Conservation (phyloP, 2,888 invertebrate genomes). For the Epicampocera succincta region DNA sequence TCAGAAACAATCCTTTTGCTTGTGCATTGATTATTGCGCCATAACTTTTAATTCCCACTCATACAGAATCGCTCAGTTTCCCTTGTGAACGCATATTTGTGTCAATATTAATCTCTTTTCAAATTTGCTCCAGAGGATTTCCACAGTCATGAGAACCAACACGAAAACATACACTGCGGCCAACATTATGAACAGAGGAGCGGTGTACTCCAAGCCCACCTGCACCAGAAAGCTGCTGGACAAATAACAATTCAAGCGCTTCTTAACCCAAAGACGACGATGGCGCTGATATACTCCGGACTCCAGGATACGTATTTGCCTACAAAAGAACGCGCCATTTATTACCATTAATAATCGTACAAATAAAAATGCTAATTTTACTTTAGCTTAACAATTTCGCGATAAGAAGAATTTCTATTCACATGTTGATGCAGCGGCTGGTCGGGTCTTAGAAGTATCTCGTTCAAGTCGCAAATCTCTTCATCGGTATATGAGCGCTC, state of each 20-base stretch:
- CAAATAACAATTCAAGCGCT: conserved; percentile 74
- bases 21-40: too few relatives aligned
- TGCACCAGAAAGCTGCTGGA: conserved; percentile 75
- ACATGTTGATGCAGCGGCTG: conserved; percentile 73
- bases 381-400: conserved; percentile 77
- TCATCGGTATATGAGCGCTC: conserved; percentile 75
- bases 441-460: conserved; percentile 76
- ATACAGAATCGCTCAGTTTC: too few relatives aligned
- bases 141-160: conserved; percentile 74
- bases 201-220: conserved; percentile 79
- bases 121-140: conserved; percentile 73
- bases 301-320: conserved; percentile 76
- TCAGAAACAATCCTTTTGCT: too few relatives aligned
- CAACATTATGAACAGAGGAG: conserved; percentile 78
- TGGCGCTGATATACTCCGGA: conserved; percentile 76
- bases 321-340: conserved; percentile 52
- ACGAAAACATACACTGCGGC: conserved; percentile 73
- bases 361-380: conserved; percentile 60
- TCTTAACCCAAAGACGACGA: conserved; percentile 75
- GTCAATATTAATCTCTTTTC: conserved; percentile 19
- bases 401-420: conserved; percentile 78
- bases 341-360: background rate
- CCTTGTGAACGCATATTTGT: background rate
- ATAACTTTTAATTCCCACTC: background rate
- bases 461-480: conserved; percentile 80